Base-by-base conservation (phyloP, 2,888 invertebrate genomes). In the Xylophagus ater region DNA sequence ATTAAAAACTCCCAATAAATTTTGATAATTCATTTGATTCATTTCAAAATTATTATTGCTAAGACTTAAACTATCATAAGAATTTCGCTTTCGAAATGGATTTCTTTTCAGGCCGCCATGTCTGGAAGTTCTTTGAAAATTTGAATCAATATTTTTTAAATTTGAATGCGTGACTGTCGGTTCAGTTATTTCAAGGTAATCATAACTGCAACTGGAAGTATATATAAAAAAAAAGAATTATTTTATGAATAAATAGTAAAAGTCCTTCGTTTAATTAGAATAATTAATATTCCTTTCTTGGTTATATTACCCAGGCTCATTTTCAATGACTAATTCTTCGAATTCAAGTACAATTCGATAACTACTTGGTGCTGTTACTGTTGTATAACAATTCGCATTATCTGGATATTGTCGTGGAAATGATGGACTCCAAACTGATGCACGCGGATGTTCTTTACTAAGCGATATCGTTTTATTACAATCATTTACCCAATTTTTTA, bases 191-290 rank as follows among this genome's bases (percentile, higher is more conserved):
- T 81, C 79, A 53, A 85, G 56, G 57, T 73, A 83, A 60, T 86
- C 86, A 64, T 84, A 86, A 51, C 76, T 76, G 69, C 85, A 87
- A 46, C 85, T 85, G 70, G n/a, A n/a, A n/a, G n/a, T n/a, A n/a
- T n/a, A n/a, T n/a, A n/a, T n/a, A n/a, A n/a, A n/a, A n/a, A n/a
- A n/a, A n/a, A n/a, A n/a, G n/a, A n/a, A n/a, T n/a, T n/a, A n/a
- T 14, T 6, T 25, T 25, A 25, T 12, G 26, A 26, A 2, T 3
- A 12, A 26, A 26, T 23, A 23, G 9, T 10, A 23, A 23, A 8
- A 8, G 30, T 13, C 2, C 15, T 19, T 31, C 7, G n/a, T n/a
- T n/a, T n/a, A n/a, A n/a, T n/a, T n/a, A n/a, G n/a, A n/a, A n/a
- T n/a, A n/a, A n/a, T n/a, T n/a, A n/a, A n/a, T n/a, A n/a, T n/a